Percentiles rank a stretch among this genome's conserved stretches.
Conservation (phyloP, 2,888 invertebrate genomes). For the Microplitis deprimator region DNA sequence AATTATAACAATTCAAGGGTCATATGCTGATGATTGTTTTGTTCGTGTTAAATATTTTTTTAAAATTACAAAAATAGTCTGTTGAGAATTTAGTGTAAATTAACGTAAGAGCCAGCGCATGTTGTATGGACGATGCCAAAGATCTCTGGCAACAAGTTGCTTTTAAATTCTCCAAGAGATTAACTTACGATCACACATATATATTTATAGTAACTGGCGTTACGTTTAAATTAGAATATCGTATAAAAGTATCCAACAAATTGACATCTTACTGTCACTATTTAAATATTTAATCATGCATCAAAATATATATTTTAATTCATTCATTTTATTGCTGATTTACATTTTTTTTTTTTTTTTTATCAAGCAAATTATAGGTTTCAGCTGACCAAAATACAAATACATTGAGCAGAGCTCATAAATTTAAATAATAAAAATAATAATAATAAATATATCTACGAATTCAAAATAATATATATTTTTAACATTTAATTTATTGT, state of each 20-base stretch:
- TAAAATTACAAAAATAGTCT: conserved; percentile 28
- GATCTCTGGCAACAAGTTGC: conserved; percentile 19
- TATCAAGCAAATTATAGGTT: too few relatives aligned
- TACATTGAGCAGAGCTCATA: too few relatives aligned
- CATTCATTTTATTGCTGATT: not conserved
- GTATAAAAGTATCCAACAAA: not conserved
- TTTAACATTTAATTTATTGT: not conserved
- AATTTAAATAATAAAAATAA: not conserved
- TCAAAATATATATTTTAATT: too few relatives aligned
- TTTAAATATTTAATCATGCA: not conserved
- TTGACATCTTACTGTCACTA: not conserved
- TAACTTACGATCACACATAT: conserved; percentile 16
- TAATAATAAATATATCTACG: not conserved
- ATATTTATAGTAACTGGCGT: conserved; percentile 19
- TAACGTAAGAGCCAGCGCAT: not conserved
- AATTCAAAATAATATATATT: not conserved
- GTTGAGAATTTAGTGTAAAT: not conserved
- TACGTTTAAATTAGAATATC: conserved; percentile 1
- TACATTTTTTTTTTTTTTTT: not conserved
- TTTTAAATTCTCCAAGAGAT: conserved; percentile 19
- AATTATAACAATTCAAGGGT: conserved; percentile 28
- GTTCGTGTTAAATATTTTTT: conserved; percentile 18
- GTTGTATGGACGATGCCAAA: conserved; percentile 32
- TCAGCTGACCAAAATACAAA: too few relatives aligned
- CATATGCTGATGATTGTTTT: not conserved